Percentiles rank a stretch among this genome's conserved stretches.
Evolutionary conservation across 2,888 invertebrate species (phyloP).

Genomic region (Sthenelais limicola): DNA sequence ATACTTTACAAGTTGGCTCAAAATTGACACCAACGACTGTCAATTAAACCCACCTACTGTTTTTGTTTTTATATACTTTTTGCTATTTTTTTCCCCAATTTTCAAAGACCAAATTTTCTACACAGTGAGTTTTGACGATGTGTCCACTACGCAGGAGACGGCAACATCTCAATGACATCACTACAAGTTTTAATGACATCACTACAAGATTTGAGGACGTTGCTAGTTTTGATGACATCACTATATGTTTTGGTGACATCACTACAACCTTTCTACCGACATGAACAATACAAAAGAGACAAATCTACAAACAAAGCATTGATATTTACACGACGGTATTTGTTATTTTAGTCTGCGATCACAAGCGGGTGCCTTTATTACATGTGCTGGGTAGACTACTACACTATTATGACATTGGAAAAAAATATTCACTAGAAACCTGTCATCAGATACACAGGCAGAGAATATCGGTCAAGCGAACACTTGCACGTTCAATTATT

Average conservation of each 20-base stretch:
- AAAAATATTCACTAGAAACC: no score
- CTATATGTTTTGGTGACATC: constrained; percentile 10
- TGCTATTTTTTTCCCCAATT: background rate
- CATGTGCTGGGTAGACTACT: constrained; percentile 15
- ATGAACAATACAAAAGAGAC: constrained; percentile 39
- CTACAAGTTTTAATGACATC: constrained; percentile 13
- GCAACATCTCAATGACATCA: constrained; percentile 16
- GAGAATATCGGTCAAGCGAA: no score
- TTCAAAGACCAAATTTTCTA: constrained; percentile 27
- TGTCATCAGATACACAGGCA: no score
- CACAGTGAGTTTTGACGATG: constrained; percentile 20
- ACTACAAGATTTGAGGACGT: constrained; percentile 24
- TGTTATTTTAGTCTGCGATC: constrained; percentile 1
- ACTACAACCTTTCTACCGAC: constrained; percentile 34
- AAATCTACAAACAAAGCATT: constrained; percentile 32
- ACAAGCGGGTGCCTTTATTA: background rate
- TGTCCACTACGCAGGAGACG: constrained; percentile 16
- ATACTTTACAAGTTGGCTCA: constrained; percentile 16
- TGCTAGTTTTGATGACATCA: constrained; percentile 16
- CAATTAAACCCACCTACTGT: constrained; percentile 5
- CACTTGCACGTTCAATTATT: background rate
- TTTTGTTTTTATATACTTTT: background rate
- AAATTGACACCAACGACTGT: constrained; percentile 21
- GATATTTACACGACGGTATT: background rate
- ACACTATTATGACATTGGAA: constrained; percentile 15